These are phyloP conservation scores for Eumerus sabulonum DNA, from an alignment of 2,888 invertebrate species.

Conservation along the genomic window DNA sequence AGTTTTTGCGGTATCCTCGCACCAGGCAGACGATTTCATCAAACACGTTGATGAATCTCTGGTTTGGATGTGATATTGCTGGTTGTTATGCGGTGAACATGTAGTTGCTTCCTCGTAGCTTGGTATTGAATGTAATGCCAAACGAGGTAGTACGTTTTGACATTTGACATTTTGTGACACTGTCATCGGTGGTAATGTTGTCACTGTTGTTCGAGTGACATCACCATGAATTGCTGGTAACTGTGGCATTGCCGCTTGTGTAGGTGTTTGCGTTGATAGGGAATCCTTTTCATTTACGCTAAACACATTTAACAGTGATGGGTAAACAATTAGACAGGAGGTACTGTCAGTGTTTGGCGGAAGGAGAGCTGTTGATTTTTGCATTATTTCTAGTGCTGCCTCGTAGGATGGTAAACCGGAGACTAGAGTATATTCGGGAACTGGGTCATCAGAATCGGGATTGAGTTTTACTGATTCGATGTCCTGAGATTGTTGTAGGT, in stretches of 20 bases:
- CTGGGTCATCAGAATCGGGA: constrained; percentile 79
- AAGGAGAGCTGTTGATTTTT: constrained; percentile 74
- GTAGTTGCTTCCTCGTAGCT: constrained; percentile 64
- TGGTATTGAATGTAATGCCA: constrained; percentile 64
- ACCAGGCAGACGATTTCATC: constrained; percentile 55
- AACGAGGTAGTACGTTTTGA: constrained; percentile 55
- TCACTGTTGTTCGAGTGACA: constrained; percentile 45
- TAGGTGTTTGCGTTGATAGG: constrained; percentile 36
- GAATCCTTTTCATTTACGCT: constrained; percentile 72
- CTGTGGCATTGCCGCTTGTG: constrained; percentile 57
- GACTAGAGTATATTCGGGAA: constrained; percentile 83
- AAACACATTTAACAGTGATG: constrained; percentile 76
- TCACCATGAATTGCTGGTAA: constrained; percentile 56
- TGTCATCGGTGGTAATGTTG: constrained; percentile 55
- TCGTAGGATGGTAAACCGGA: constrained; percentile 83
- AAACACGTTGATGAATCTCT: constrained; percentile 46
- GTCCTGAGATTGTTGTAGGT: constrained; percentile 70
- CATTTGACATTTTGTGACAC: constrained; percentile 61
- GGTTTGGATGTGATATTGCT: constrained; percentile 47
- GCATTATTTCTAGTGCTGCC: constrained; percentile 82
- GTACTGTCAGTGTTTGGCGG: constrained; percentile 25
- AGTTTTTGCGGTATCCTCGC: constrained; percentile 42
- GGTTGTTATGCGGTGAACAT: constrained; percentile 46
- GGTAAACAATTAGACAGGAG: constrained; percentile 76
- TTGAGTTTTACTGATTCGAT: constrained; percentile 76